Evolutionary conservation across 2,113 vertebrate genomes (phyloP).

Genomic region (Poicephalus gulielmi): DNA sequence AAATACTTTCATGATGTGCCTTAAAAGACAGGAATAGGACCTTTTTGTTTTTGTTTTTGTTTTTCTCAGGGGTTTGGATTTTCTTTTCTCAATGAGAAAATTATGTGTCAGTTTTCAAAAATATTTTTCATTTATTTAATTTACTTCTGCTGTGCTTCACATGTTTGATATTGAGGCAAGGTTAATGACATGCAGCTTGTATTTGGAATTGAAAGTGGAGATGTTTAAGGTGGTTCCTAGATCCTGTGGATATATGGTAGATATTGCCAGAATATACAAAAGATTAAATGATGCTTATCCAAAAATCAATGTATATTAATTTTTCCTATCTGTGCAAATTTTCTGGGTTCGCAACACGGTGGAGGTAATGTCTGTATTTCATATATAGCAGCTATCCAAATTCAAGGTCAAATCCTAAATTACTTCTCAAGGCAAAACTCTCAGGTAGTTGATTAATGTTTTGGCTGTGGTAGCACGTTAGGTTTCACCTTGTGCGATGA

Average conservation of each 20-base stretch:
- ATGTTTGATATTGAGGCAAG: conserved; percentile 52
- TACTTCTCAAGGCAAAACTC: conserved; percentile 13
- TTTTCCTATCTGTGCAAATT: conserved; percentile 18
- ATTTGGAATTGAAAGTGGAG: conserved; percentile 9
- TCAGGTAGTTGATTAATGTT: conserved; percentile 26
- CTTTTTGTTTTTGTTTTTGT: not conserved
- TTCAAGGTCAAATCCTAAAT: conserved; percentile 49
- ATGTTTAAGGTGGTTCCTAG: conserved; percentile 19
- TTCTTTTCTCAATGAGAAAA: not conserved
- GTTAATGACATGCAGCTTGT: conserved; percentile 39
- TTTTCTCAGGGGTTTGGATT: not conserved
- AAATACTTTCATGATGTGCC: not conserved
- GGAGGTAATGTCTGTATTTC: not conserved
- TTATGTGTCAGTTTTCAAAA: not conserved
- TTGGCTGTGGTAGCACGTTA: not conserved
- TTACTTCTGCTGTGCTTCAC: conserved; percentile 1
- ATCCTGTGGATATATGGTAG: conserved; percentile 5
- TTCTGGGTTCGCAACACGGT: not conserved
- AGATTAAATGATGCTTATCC: conserved; percentile 47
- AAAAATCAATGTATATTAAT: conserved; percentile 24
- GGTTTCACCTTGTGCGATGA: not conserved
- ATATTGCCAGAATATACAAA: conserved; percentile 31
- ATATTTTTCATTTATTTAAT: conserved; percentile 35
- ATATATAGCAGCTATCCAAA: not conserved
- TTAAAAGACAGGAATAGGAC: not conserved